These are phyloP conservation scores for Muschampia plurimacula DNA, from an alignment of 2,888 invertebrate species.

Conservation along the genomic window DNA sequence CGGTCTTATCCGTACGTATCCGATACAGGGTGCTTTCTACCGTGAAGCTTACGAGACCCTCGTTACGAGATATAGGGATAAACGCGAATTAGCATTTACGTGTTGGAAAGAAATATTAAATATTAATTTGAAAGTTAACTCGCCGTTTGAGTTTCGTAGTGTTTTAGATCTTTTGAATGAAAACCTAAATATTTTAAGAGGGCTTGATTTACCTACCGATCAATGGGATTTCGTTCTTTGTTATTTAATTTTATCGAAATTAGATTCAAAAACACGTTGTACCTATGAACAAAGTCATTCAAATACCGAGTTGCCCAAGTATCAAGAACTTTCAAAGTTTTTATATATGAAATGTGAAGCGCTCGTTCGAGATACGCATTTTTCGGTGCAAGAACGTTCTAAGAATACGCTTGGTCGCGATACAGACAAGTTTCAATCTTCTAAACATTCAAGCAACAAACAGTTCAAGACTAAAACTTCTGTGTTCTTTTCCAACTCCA, in stretches of 20 bases:
- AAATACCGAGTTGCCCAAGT: background rate
- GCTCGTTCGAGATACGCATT: conserved; percentile 4
- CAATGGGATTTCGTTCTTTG: conserved; percentile 5
- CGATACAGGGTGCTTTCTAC: background rate
- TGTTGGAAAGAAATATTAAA: conserved; percentile 40
- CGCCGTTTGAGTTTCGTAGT: conserved; percentile 29
- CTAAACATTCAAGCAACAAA: background rate
- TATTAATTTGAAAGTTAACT: conserved; percentile 32
- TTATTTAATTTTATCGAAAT: background rate
- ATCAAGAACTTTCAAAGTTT: background rate
- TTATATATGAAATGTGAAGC: background rate
- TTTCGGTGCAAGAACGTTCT: background rate
- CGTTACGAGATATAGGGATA: conserved; percentile 9
- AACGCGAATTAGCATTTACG: conserved; percentile 39
- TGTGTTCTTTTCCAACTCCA: background rate
- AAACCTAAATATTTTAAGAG: background rate
- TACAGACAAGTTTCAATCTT: background rate
- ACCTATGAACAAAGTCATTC: background rate
- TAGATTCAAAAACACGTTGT: conserved; percentile 1
- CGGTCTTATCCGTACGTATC: conserved; percentile 7
- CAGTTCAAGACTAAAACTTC: background rate
- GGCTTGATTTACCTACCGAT: background rate
- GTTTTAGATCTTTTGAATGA: background rate
- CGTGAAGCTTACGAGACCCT: conserved; percentile 1
- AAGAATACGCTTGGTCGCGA: background rate